Percentiles rank a stretch among this genome's conserved stretches.
Evolutionary conservation across 2,888 invertebrate genomes (phyloP).

Genomic region (Sinopyrophorus schimmeli): DNA sequence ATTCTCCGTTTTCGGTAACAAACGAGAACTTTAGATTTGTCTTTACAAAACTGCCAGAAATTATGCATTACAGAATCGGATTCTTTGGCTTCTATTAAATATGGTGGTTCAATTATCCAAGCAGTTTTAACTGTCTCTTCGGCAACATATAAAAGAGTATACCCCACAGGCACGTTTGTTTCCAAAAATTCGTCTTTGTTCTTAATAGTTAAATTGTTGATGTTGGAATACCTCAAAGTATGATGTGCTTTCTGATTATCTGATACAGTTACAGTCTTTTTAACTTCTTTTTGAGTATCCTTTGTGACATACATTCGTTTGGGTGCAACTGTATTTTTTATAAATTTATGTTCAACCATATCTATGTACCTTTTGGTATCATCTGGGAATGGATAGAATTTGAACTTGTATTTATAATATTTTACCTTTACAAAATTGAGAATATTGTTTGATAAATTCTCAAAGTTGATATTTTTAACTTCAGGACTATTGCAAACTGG

Average conservation of each 20-base stretch:
- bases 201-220: slow-evolving; percentile 4
- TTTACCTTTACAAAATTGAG: slow-evolving; percentile 13
- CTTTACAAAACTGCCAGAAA: slow-evolving; percentile 27
- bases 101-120: slow-evolving; percentile 19
- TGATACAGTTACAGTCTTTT: slow-evolving; percentile 5
- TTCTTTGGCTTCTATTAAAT: slow-evolving; percentile 18
- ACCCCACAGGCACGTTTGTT: slow-evolving; percentile 22
- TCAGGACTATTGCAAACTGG: slow-evolving; percentile 11
- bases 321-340: neutral
- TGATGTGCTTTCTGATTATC: too few relatives aligned
- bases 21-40: slow-evolving; percentile 16
- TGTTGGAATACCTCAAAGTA: slow-evolving; percentile 5
- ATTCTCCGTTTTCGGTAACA: slow-evolving; percentile 19
- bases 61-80: slow-evolving; percentile 14
- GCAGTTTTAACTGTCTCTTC: slow-evolving; percentile 8
- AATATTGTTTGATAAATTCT: slow-evolving; percentile 9
- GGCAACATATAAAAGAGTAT: slow-evolving; percentile 17
- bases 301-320: slow-evolving; percentile 24
- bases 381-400: slow-evolving; percentile 24
- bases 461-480: slow-evolving; percentile 10
- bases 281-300: slow-evolving; percentile 26
- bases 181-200: slow-evolving; percentile 17
- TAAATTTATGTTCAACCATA: slow-evolving; percentile 10
- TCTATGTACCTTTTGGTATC: slow-evolving; percentile 19
- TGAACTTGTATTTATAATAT: slow-evolving; percentile 5